phyloP scores from a whole-genome alignment of 2,113 vertebrate species.

The Tragelaphus buxtoni region DNA sequence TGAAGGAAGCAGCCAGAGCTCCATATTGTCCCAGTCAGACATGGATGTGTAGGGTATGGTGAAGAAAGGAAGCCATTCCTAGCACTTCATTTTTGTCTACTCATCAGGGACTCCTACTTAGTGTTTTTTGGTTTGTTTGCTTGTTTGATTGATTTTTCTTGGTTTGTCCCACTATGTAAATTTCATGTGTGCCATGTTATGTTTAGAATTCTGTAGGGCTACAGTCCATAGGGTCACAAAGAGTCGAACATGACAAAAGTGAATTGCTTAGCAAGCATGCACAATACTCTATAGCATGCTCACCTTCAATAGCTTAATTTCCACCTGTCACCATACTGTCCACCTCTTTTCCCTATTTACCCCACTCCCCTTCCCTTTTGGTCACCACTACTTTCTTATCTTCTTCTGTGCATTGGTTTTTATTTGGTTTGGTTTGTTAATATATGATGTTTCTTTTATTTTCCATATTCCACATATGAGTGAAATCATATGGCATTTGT shows the following conservation, averaged over 20 bases:
- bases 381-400: background rate
- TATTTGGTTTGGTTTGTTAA: background rate
- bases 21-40: background rate
- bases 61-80: background rate
- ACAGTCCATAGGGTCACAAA: background rate
- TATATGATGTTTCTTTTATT: background rate
- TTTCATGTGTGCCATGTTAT: background rate
- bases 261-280: background rate
- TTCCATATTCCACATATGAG: background rate
- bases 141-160: background rate
- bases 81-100: background rate
- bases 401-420: background rate
- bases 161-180: background rate
- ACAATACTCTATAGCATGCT: background rate
- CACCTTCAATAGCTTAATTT: background rate
- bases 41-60: background rate
- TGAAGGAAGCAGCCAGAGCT: background rate
- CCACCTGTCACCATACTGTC: background rate
- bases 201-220: background rate
- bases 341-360: background rate
- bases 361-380: background rate
- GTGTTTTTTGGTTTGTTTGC: background rate
- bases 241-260: background rate
- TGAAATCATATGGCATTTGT: background rate
- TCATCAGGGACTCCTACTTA: fast-evolving